phyloP scores from a whole-genome alignment of 2,113 vertebrate genomes.

The Crotalus viridis region DNA sequence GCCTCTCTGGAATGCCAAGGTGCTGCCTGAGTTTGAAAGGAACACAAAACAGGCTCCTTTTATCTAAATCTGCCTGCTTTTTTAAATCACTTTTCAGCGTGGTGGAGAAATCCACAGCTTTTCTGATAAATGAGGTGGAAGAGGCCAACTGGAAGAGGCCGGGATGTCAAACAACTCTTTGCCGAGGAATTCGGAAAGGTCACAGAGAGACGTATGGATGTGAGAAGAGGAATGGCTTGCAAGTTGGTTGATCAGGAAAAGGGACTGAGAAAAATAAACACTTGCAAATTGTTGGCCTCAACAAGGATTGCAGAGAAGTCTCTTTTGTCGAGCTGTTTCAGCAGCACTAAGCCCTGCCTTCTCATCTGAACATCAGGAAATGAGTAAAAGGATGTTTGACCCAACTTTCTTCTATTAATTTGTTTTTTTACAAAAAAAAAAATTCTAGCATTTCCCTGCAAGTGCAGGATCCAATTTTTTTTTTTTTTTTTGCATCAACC shows the following conservation, averaged over 20 bases:
- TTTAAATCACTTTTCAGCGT: not conserved
- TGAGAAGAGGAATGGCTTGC: not conserved
- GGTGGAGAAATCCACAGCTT: not conserved
- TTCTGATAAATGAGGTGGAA: not conserved
- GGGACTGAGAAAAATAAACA: not conserved
- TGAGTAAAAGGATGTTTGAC: not conserved
- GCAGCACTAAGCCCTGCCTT: not conserved
- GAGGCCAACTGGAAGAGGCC: slow-evolving; percentile 18
- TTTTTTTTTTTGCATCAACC: too few relatives aligned
- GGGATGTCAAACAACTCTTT: not conserved
- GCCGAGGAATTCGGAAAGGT: not conserved
- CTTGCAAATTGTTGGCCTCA: not conserved
- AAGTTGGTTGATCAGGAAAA: not conserved
- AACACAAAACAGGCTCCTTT: not conserved
- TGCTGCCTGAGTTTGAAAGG: not conserved
- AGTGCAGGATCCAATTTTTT: too few relatives aligned
- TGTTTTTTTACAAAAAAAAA: not conserved
- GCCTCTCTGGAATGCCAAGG: not conserved
- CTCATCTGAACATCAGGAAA: not conserved
- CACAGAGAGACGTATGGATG: not conserved
- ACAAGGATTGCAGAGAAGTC: not conserved
- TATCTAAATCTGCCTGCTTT: not conserved
- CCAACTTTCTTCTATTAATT: not conserved
- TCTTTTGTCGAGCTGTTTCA: not conserved
- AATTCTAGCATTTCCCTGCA: too few relatives aligned